A percentile compares a stretch with the other conserved stretches of the same genome.
Evolutionary conservation across 2,797 vertebrate genomes (phyloP).

Genomic region (Acrocephalus scirpaceus): DNA sequence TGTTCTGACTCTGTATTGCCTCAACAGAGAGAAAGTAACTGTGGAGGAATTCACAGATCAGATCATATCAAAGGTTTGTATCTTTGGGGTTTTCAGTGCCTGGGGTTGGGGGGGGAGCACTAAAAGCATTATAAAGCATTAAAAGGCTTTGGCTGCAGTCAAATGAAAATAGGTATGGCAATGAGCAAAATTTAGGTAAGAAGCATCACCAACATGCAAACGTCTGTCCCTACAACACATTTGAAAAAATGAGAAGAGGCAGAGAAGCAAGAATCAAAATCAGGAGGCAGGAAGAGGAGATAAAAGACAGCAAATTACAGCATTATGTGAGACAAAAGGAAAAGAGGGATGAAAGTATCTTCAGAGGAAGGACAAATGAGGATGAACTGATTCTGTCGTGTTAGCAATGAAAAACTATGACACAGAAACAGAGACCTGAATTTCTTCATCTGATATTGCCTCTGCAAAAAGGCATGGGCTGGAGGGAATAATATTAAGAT

Average conservation of each 20-base stretch:
- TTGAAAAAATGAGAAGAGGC: background rate
- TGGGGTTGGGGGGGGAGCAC: too few species aligned
- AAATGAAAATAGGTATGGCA: background rate
- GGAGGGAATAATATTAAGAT: background rate
- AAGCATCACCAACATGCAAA: background rate
- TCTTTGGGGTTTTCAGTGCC: background rate
- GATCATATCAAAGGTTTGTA: background rate
- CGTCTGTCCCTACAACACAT: background rate
- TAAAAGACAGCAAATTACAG: background rate
- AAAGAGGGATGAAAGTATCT: background rate
- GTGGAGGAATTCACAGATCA: background rate
- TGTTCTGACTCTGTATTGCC: background rate
- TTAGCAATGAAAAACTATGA: background rate
- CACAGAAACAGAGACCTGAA: background rate
- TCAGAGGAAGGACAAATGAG: background rate
- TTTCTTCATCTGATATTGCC: background rate
- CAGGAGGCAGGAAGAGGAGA: background rate
- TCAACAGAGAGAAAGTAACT: background rate
- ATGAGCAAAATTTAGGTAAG: background rate
- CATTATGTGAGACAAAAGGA: background rate
- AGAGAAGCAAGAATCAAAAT: background rate
- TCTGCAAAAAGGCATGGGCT: background rate
- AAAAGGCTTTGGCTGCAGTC: background rate
- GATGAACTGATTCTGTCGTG: background rate
- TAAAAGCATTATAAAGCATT: background rate